Evolutionary conservation across 2,888 invertebrate genomes (phyloP).

Genomic region (Oligia fasciuncula): DNA sequence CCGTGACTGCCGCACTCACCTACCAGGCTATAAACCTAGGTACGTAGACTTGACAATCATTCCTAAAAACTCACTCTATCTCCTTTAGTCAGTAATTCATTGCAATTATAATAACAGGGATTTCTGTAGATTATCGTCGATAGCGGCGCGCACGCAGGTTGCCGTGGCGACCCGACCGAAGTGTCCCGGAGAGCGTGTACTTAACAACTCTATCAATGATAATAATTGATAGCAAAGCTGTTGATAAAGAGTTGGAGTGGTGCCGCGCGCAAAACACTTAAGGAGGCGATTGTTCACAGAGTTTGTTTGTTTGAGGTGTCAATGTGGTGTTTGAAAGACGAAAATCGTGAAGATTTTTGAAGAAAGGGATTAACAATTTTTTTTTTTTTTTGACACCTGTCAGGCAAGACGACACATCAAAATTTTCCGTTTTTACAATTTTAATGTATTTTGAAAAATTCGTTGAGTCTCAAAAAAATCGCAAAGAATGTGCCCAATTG

Average conservation of each 20-base stretch:
- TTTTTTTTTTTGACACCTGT: too few species aligned
- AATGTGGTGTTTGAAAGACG: not conserved
- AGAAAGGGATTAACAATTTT: too few species aligned
- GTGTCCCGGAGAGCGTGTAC: constrained; percentile 19
- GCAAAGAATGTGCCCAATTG: too few species aligned
- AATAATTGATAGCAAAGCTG: constrained; percentile 78
- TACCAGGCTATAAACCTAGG: not conserved
- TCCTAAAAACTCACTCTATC: constrained; percentile 3
- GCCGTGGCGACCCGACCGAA: constrained; percentile 34
- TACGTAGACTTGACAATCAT: not conserved
- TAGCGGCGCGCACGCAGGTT: constrained; percentile 60
- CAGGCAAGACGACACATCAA: too few species aligned
- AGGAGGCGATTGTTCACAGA: constrained; percentile 58
- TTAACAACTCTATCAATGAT: constrained; percentile 65
- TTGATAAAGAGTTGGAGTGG: constrained; percentile 71
- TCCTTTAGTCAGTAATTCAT: constrained; percentile 7
- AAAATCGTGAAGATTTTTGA: not conserved
- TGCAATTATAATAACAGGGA: constrained; percentile 35
- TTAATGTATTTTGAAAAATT: too few species aligned
- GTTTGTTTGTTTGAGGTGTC: not conserved
- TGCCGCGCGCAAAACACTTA: constrained; percentile 78
- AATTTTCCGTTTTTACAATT: too few species aligned
- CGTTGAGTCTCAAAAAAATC: too few species aligned
- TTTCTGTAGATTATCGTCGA: constrained; percentile 51
- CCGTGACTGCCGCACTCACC: not conserved